These are phyloP conservation scores for Melanotaenia boesemani DNA, from an alignment of 2,797 vertebrate species.

Conservation along the genomic window DNA sequence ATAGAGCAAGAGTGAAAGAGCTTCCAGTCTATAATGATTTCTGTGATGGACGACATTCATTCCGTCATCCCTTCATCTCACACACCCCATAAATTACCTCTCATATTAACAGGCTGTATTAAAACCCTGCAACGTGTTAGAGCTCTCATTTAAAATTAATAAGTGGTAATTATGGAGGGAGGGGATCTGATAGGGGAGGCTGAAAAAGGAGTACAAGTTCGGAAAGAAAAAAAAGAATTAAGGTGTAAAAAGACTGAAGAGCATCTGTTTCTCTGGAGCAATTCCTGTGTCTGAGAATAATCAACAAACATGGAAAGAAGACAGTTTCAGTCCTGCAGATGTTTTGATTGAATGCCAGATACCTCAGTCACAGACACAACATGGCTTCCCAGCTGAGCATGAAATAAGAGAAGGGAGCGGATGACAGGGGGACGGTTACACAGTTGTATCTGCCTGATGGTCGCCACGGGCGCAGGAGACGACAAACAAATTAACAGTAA, in stretches of 20 bases:
- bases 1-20: constrained; percentile 21
- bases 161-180: constrained; percentile 94
- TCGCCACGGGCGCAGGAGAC: constrained; percentile 27
- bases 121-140: constrained; percentile 96
- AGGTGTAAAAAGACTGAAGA: constrained; percentile 1
- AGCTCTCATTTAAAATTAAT: constrained; percentile 99
- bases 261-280: neutral
- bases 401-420: constrained; percentile 38
- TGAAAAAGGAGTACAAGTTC: constrained; percentile 45
- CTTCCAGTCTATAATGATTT: constrained; percentile 73
- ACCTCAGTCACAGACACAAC: constrained; percentile 33
- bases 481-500: constrained; percentile 45
- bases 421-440: constrained; percentile 27
- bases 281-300: constrained; percentile 12
- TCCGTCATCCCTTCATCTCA: constrained; percentile 90
- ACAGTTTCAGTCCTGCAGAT: constrained; percentile 13
- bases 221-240: neutral
- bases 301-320: constrained; percentile 7
- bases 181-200: constrained; percentile 69
- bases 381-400: constrained; percentile 48
- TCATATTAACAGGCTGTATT: constrained; percentile 96
- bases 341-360: constrained; percentile 39
- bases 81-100: constrained; percentile 84
- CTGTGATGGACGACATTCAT: constrained; percentile 78
- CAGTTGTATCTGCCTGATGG: constrained; percentile 9